Base-by-base conservation (phyloP, 2,113 vertebrate genomes). In the Neoarius graeffei region DNA sequence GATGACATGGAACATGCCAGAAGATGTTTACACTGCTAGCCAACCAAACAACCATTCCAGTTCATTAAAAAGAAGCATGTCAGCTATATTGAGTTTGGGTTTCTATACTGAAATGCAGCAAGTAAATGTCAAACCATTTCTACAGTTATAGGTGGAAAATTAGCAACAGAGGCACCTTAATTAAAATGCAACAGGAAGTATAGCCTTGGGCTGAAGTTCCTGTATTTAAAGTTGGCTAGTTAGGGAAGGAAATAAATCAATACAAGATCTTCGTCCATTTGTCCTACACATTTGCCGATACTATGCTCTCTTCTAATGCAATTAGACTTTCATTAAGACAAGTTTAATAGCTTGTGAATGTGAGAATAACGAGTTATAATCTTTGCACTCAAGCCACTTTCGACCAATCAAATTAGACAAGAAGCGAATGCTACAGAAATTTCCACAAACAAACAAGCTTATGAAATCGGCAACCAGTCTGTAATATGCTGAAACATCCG, bases 351-450 rank as follows among this genome's bases (percentile, higher is more conserved):
- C 80, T 66, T 86, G 50, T 57, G 30, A 59, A 76, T 48, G 23
- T 27, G n/a, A 52, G 30, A 56, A 60, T 66, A 11, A 71, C 77
- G 67, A 66, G 79, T 64, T 13, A 17, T 20, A 73, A 60, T 82
- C 73, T 50, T 66, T 57, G 86, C 52, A 56, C 59, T 50, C 10
- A 13, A 83, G 50, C 69, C 79, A 64, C 83, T 76, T 56, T 69
- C 7, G 71, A 77, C 59, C 87, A 48, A 25, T 83, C 50, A 83
- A 80, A 87, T 92, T 62, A 85, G 30, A 77, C 57, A 57, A 74
- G n/a, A n/a, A 54, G 83, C 11, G 30, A 57, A 50, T 42, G 30
- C 76, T 81, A 84, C 50, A 84, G 66, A 62, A 62, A 86, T 23
- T n/a, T 74, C 15, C 20, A 10, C 62, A 85, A 90, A 89, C 15